Percentiles rank a stretch among this genome's conserved stretches.
Conservation (phyloP, 2,888 invertebrate genomes). For the Leptinotarsa rubiginosa region DNA sequence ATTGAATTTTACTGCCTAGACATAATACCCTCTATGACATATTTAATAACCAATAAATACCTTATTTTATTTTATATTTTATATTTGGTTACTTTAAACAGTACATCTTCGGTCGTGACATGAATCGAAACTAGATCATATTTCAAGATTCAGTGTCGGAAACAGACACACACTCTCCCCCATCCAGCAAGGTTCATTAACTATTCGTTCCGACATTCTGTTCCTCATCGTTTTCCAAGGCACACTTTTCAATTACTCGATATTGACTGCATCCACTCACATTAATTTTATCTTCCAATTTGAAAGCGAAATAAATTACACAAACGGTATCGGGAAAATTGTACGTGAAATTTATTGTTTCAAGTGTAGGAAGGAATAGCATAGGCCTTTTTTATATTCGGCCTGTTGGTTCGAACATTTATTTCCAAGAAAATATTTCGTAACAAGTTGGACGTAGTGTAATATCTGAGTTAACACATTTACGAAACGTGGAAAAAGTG, state of each 20-base stretch:
- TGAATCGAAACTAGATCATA: no score
- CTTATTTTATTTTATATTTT: no score
- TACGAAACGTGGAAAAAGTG: neutral
- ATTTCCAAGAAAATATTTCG: conserved; percentile 8
- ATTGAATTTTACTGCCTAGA: no score
- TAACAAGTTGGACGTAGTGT: neutral
- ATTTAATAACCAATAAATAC: no score
- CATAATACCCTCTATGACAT: no score
- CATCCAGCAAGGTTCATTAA: neutral
- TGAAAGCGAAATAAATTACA: neutral
- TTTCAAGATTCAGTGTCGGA: no score
- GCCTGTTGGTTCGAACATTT: conserved; percentile 1
- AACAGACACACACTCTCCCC: neutral
- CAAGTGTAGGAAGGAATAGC: neutral
- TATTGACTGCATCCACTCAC: neutral
- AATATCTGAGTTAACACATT: neutral
- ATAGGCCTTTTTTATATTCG: conserved; percentile 3
- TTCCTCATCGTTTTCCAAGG: neutral
- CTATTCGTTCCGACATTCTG: neutral
- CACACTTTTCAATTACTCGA: conserved; percentile 6
- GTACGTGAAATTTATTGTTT: conserved; percentile 2
- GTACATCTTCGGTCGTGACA: no score
- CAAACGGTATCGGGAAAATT: neutral
- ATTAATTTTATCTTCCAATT: conserved; percentile 10
- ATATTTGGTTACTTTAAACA: no score